Evolutionary conservation across 2,797 vertebrate genomes (phyloP).

Genomic region (Tolypeutes matacus): DNA sequence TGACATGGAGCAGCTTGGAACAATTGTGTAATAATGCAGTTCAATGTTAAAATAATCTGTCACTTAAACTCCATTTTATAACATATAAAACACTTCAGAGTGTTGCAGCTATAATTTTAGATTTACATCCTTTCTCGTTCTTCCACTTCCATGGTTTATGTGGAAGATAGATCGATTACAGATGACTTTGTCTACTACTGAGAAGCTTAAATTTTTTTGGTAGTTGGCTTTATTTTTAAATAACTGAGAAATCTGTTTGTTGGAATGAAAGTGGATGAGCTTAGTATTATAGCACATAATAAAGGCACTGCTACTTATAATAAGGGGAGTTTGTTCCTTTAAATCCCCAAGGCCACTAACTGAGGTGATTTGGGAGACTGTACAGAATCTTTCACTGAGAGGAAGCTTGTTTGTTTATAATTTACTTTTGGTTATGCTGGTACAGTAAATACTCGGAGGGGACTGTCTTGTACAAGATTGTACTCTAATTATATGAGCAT

Average conservation of each 20-base stretch:
- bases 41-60: slow-evolving; percentile 8
- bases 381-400: background rate
- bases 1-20: slow-evolving; percentile 38
- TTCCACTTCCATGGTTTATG: background rate
- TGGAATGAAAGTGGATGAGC: background rate
- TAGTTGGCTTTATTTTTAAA: background rate
- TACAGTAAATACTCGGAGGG: background rate
- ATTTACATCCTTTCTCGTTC: background rate
- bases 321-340: background rate
- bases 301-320: background rate
- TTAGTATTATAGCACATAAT: background rate
- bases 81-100: background rate
- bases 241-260: background rate
- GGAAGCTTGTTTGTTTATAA: background rate
- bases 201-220: background rate
- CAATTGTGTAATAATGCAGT: background rate
- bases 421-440: background rate
- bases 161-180: background rate
- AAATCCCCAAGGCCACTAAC: background rate
- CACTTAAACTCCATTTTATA: background rate
- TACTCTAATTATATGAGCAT: background rate
- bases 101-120: background rate
- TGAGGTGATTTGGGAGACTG: background rate
- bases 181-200: background rate
- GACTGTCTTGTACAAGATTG: background rate